Percentiles rank a stretch among this genome's conserved stretches.
Evolutionary conservation across 2,797 vertebrate genomes (phyloP).

Genomic region (Danio tinwini): DNA sequence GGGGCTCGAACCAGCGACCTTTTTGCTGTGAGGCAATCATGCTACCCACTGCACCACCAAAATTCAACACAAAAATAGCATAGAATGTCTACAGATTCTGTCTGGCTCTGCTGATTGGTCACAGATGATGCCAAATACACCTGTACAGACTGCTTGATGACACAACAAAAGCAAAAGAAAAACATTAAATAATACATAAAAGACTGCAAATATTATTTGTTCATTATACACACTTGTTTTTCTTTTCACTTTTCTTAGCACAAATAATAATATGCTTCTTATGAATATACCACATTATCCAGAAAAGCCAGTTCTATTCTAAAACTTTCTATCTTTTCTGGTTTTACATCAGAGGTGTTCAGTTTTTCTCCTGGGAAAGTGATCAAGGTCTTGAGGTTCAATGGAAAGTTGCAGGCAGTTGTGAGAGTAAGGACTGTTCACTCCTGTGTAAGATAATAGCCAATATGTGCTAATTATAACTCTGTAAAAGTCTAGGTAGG

Average conservation of each 20-base stretch:
- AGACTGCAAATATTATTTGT: background rate
- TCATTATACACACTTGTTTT: background rate
- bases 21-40: too few relatives aligned
- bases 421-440: background rate
- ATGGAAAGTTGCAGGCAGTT: background rate
- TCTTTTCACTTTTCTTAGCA: background rate
- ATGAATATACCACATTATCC: background rate
- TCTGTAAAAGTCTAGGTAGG: background rate
- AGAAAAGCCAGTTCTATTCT: background rate
- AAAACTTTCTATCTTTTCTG: background rate
- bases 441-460: background rate
- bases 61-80: too few relatives aligned
- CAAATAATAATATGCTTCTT: constrained; percentile 4
- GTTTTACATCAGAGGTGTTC: background rate
- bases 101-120: too few relatives aligned
- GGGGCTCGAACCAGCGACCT: too few relatives aligned
- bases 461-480: background rate
- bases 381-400: constrained; percentile 3
- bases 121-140: background rate
- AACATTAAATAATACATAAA: background rate
- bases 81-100: too few relatives aligned
- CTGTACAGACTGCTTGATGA: background rate
- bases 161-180: too few relatives aligned
- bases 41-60: too few relatives aligned
- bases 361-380: background rate